Base-by-base conservation (phyloP, 2,888 invertebrate genomes). In the Meganola albula region DNA sequence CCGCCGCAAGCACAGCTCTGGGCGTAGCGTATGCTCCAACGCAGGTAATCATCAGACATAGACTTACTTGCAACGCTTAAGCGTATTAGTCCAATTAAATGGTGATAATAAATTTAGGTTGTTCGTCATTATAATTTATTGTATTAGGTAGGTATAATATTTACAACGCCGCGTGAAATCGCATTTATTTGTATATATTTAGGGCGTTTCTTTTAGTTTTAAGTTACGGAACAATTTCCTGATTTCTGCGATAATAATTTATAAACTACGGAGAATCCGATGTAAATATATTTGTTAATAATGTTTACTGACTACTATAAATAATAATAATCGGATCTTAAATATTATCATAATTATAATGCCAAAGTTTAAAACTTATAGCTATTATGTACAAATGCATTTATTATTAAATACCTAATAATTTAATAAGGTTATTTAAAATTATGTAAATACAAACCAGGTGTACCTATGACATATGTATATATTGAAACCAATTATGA, bases 21-120 rank as follows among this genome's bases (percentile, higher is more conserved):
- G 92, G 92, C 92, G 89, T 92, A 92, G 91, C 91, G 90, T 87
- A 89, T 90, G 87, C 87, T 89, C 68, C 88, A 88, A 84, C 88
- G 87, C 88, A 89, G 89, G 89, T 89, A 87, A 88, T 73, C n/a
- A n/a, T n/a, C 68, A 61, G 65, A 65, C 63, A 63, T 65, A 63
- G 67, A 63, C 49, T 58, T 72, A 71, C 77, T 80, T 73, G 78
- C 78, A 76, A 78, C 82, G 80, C 83, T 78, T 79, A 79, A 83
- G 78, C 82, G 82, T 83, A 72, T 83, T 85, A 85, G 85, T 84
- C 84, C 82, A 78, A 82, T 66, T 74, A 70, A 69, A 75, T 52
- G 71, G 84, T 84, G 84, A 84, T 84, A 84, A 76, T 73, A 80
- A 72, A 51, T 54, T 72, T 77, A 83, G 73, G 66, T 72, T 72